Percentiles rank a stretch among this genome's conserved stretches.
Conservation (phyloP, 2,888 invertebrate species). For the Nymphalis c-album region DNA sequence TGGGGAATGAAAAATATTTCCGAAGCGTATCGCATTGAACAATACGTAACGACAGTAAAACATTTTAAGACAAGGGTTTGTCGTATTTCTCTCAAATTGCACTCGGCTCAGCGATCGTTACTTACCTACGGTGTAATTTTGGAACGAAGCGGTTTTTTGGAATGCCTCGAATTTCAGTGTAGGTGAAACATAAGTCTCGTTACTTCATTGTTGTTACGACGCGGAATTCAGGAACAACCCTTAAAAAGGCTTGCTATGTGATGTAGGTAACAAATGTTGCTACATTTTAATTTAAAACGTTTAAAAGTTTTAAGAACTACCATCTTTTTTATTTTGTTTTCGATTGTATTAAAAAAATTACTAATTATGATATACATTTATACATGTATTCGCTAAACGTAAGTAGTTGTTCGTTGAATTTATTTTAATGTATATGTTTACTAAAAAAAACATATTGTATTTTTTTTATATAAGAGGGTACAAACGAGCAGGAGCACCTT, state of each 20-base stretch:
- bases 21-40: conserved; percentile 49
- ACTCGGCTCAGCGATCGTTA: conserved; percentile 37
- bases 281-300: no score
- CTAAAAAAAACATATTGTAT: no score
- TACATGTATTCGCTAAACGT: no score
- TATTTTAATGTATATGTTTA: no score
- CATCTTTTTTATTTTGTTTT: no score
- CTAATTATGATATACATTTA: no score
- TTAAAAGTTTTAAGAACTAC: no score
- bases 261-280: no score
- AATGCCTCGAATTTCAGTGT: conserved; percentile 8
- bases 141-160: conserved; percentile 13
- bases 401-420: no score
- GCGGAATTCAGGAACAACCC: background rate
- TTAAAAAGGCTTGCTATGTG: background rate
- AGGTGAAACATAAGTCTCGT: background rate
- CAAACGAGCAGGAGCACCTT: no score
- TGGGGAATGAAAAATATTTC: conserved; percentile 43
- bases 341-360: no score
- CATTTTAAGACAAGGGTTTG: conserved; percentile 58
- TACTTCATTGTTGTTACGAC: background rate
- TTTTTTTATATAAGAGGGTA: no score
- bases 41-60: conserved; percentile 51
- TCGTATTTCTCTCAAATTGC: conserved; percentile 55
- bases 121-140: conserved; percentile 12